Evolutionary conservation across 2,888 invertebrate species (phyloP).

Genomic region (Lasius fuliginosus): DNA sequence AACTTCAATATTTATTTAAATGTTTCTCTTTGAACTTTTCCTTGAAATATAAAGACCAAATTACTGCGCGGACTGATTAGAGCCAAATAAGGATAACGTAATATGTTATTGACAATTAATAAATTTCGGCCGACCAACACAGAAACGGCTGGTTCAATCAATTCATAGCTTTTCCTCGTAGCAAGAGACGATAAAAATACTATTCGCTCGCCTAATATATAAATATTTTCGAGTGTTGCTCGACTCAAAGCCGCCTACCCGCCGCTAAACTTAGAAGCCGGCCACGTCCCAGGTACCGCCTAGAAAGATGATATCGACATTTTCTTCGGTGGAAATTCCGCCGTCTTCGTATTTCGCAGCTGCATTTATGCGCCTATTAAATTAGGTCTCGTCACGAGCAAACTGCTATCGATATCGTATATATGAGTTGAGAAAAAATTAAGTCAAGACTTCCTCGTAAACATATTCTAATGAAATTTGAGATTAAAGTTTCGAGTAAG

Average conservation of each 20-base stretch:
- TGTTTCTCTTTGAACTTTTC: not conserved
- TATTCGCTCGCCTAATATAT: constrained; percentile 81
- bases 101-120: not conserved
- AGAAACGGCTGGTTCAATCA: constrained; percentile 1
- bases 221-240: constrained; percentile 84
- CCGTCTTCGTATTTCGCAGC: constrained; percentile 20
- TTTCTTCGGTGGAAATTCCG: constrained; percentile 76
- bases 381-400: constrained; percentile 11
- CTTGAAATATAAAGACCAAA: not conserved
- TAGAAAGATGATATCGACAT: constrained; percentile 81
- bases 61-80: not conserved
- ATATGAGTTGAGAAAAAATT: not conserved
- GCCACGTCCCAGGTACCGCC: constrained; percentile 82
- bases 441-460: constrained; percentile 6
- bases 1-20: constrained; percentile 9
- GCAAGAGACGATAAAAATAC: constrained; percentile 82
- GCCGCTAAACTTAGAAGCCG: constrained; percentile 85
- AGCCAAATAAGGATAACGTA: not conserved
- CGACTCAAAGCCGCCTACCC: constrained; percentile 84
- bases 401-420: constrained; percentile 2
- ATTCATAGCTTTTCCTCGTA: constrained; percentile 35
- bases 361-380: constrained; percentile 16
- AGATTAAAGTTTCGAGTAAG: not conserved
- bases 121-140: not conserved
- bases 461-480: constrained; percentile 1